phyloP scores from a whole-genome alignment of 2,113 vertebrate genomes.

The Sorex fumeus region DNA sequence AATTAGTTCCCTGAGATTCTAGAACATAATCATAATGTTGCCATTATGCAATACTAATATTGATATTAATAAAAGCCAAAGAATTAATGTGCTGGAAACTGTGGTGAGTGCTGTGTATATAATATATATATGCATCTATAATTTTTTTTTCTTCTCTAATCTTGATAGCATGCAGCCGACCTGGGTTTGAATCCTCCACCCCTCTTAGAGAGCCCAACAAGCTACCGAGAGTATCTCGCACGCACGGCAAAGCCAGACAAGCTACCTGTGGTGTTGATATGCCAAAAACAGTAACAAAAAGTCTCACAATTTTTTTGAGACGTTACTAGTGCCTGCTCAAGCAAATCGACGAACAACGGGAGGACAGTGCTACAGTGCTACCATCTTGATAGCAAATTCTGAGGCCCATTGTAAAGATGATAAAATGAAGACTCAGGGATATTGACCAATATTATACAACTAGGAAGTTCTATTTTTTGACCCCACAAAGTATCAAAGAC shows the following conservation, averaged over 20 bases:
- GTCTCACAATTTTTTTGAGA: no score
- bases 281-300: no score
- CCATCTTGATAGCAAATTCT: conserved; percentile 9
- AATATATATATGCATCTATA: no score
- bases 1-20: conserved; percentile 30
- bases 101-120: not conserved
- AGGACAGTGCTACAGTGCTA: no score
- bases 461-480: not conserved
- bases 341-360: no score
- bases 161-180: no score
- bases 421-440: not conserved
- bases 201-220: no score
- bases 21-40: conserved; percentile 26
- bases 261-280: no score
- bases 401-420: not conserved
- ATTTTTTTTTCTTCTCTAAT: conserved; percentile 29
- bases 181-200: no score
- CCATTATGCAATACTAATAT: not conserved
- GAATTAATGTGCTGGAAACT: not conserved
- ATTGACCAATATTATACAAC: not conserved
- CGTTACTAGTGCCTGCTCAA: no score
- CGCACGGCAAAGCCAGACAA: no score
- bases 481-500: not conserved
- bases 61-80: conserved; percentile 33
- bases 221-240: no score